Base-by-base conservation (phyloP, 1,140 invertebrate genomes). In the Micrasema longulum region DNA sequence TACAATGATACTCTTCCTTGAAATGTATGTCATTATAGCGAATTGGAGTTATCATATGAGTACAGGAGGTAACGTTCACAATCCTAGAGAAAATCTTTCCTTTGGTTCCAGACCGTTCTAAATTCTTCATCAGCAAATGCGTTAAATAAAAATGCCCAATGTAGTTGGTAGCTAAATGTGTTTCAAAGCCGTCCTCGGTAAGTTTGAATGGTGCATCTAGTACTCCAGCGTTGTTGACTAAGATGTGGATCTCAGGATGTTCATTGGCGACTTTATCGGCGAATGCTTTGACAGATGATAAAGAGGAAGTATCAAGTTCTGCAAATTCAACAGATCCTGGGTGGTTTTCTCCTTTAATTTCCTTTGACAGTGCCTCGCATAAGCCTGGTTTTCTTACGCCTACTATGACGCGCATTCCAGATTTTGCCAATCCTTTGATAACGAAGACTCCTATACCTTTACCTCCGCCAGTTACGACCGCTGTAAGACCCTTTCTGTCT, bases 131-230 rank as follows among this genome's bases (percentile, higher is more conserved):
- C 12, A 98, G 82, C 72, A 95, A 82, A 78, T 95, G 90, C n/a
- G 92, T 95, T 57, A 98, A 83, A 75, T 96, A 85, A 82, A 96
- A 97, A 80, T 97, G 96, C 16, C 93, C 91, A 69, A 97, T 83
- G 80, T 96, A 95, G 80, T 97, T 97, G 0, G 93, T 90, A 45
- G 89, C 89, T 81, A 95, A 91, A 77, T 96, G 94, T 16, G 89
- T 88, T 81, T 97, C 95, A 76, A 91, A 91, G 0, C 93, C 93
- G 79, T 96, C 93, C 77, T 88, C 85, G 0, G 93, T 95, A 74
- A 91, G 80, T 48, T 85, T 84, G 73, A 91, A 93, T 16, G 93
- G 91, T 1, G 89, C 87, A 79, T 93, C 94, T 93, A 96, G 96
- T 43, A 96, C 90, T 18, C 92, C 94, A 79, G 94, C 94, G 84